Percentiles rank a stretch among this genome's conserved stretches.
These are phyloP conservation scores for Avahi laniger DNA, from an alignment of 2,797 vertebrate genomes.

Conservation along the genomic window DNA sequence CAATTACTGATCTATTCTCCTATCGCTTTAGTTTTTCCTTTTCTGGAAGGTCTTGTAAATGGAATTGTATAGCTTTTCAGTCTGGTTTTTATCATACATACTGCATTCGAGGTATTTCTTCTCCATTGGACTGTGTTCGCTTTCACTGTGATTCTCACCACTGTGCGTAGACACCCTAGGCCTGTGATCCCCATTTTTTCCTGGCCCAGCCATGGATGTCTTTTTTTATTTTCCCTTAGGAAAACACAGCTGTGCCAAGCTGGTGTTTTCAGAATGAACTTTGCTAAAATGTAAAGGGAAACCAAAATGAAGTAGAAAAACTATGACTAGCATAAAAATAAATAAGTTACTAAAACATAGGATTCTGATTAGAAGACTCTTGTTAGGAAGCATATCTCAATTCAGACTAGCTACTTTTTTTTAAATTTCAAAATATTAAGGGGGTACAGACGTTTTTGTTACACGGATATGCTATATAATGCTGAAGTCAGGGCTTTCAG, in stretches of 20 bases:
- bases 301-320: conserved; percentile 13
- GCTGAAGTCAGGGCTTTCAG: no score
- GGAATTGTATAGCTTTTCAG: neutral
- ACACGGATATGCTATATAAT: no score
- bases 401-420: neutral
- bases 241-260: neutral
- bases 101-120: neutral
- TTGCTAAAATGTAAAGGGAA: conserved; percentile 37
- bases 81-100: neutral
- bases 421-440: no score
- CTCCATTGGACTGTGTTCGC: neutral
- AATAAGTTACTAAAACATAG: neutral
- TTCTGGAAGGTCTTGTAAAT: neutral
- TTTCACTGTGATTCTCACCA: neutral
- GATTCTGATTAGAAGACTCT: neutral
- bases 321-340: neutral
- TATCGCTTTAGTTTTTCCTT: neutral
- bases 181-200: neutral
- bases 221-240: conserved; percentile 21
- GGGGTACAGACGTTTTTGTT: no score
- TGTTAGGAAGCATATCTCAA: neutral
- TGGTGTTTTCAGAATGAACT: conserved; percentile 19
- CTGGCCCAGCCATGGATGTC: neutral
- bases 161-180: accelerated
- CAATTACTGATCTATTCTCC: neutral